A percentile compares a stretch with the other conserved stretches of the same genome.
Evolutionary conservation across 2,888 invertebrate species (phyloP).

Genomic region (Pinctada fucata): DNA sequence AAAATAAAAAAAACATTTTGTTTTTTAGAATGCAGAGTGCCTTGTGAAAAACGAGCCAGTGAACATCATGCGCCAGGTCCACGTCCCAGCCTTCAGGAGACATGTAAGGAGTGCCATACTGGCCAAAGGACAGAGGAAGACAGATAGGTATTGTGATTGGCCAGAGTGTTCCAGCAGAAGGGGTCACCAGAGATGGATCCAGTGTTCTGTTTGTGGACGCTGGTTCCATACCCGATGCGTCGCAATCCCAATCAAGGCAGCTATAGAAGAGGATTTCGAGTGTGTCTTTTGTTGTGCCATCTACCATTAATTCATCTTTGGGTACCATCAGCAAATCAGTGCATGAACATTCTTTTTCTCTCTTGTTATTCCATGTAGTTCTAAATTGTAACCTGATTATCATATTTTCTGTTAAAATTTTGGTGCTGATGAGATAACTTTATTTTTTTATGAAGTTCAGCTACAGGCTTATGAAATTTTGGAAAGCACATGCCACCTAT

Average conservation of each 20-base stretch:
- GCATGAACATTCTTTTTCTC: no score
- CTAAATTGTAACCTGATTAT: no score
- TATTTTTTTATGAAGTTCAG: no score
- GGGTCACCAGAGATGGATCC: not conserved
- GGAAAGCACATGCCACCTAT: no score
- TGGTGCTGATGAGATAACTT: no score
- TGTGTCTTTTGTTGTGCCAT: not conserved
- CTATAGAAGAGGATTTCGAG: conserved; percentile 3
- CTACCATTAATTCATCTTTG: not conserved
- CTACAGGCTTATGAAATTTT: no score
- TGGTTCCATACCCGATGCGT: conserved; percentile 1
- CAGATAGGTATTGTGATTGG: not conserved
- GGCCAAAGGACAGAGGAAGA: not conserved
- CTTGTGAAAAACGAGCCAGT: not conserved
- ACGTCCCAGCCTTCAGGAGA: not conserved
- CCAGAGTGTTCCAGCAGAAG: not conserved
- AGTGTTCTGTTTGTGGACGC: conserved; percentile 11
- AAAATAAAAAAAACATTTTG: no score
- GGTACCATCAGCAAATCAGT: no score
- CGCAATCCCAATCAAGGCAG: not conserved
- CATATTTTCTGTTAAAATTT: no score
- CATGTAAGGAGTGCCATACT: not conserved
- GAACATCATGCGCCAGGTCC: not conserved
- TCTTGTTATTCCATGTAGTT: no score
- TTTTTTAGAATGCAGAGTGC: no score